phyloP scores from a whole-genome alignment of 2,113 vertebrate species.

The Pitta sordida region DNA sequence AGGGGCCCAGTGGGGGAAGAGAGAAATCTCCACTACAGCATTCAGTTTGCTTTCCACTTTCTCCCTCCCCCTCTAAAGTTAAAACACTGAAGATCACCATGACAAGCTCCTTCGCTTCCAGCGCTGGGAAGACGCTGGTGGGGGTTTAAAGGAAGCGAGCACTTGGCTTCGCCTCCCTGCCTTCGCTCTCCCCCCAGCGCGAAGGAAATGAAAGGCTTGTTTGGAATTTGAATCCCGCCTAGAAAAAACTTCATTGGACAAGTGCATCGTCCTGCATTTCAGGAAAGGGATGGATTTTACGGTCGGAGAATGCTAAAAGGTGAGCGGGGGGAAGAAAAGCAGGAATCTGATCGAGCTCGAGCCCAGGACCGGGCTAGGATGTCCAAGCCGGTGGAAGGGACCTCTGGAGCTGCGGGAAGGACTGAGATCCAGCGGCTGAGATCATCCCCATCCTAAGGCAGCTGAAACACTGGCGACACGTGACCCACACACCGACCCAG shows the following conservation, averaged over 20 bases:
- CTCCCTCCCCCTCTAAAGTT: conserved; percentile 64
- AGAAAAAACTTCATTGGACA: conserved; percentile 49
- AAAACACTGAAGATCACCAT: conserved; percentile 60
- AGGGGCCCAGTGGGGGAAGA: conserved; percentile 70
- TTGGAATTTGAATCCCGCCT: conserved; percentile 10
- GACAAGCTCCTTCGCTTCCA: conserved; percentile 32
- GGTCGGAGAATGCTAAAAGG: conserved; percentile 1
- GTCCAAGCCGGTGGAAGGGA: neutral
- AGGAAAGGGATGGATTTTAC: conserved; percentile 24
- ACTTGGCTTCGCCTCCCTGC: neutral
- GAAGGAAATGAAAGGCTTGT: neutral
- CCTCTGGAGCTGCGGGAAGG: neutral
- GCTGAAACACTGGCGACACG: neutral
- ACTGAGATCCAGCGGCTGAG: neutral
- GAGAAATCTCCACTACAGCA: conserved; percentile 52
- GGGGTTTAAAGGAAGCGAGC: conserved; percentile 15
- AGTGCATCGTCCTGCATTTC: conserved; percentile 39
- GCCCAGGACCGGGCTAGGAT: neutral
- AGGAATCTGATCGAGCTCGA: neutral
- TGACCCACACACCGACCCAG: neutral
- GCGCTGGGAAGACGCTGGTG: conserved; percentile 12
- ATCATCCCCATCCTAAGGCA: neutral
- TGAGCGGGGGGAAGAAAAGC: neutral
- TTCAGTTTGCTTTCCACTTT: conserved; percentile 65
- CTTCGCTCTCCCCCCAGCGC: neutral